phyloP scores from a whole-genome alignment of 2,113 vertebrate genomes.

The Phycodurus eques region DNA sequence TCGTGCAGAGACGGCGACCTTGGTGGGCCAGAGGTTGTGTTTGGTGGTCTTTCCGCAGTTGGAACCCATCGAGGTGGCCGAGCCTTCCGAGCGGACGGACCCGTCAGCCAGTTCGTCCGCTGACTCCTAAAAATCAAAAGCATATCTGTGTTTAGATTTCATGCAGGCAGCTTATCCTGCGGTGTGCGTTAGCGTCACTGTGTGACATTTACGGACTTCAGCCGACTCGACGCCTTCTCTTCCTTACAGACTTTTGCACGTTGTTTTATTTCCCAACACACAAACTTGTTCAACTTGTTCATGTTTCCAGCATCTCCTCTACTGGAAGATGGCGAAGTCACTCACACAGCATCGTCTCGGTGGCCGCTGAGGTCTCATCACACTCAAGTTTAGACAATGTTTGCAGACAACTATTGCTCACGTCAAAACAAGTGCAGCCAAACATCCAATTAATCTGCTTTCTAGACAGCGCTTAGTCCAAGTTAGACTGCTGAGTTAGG shows the following conservation, averaged over 20 bases:
- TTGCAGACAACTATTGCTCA: background rate
- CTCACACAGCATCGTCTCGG: background rate
- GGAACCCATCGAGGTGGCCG: constrained; percentile 69
- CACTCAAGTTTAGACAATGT: background rate
- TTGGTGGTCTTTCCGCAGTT: constrained; percentile 92
- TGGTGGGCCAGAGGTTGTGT: constrained; percentile 89
- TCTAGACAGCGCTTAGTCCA: background rate
- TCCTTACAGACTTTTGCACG: background rate
- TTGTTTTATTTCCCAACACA: too few relatives aligned
- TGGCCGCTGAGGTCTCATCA: background rate
- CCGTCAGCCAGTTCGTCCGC: constrained; percentile 56
- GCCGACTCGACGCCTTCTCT: background rate
- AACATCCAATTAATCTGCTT: background rate
- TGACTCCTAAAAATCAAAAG: constrained; percentile 43
- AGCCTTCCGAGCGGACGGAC: constrained; percentile 59
- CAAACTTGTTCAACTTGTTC: too few relatives aligned
- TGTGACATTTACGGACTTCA: background rate
- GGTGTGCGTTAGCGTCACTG: constrained; percentile 17
- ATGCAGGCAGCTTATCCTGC: constrained; percentile 17
- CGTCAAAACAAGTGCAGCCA: background rate
- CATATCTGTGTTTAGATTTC: background rate
- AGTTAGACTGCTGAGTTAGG: background rate
- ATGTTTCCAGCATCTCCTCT: background rate
- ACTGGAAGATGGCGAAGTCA: background rate
- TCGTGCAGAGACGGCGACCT: constrained; percentile 80